These are phyloP conservation scores for Cyprinodon variegatus DNA, from an alignment of 2,113 vertebrate genomes.

Conservation along the genomic window DNA sequence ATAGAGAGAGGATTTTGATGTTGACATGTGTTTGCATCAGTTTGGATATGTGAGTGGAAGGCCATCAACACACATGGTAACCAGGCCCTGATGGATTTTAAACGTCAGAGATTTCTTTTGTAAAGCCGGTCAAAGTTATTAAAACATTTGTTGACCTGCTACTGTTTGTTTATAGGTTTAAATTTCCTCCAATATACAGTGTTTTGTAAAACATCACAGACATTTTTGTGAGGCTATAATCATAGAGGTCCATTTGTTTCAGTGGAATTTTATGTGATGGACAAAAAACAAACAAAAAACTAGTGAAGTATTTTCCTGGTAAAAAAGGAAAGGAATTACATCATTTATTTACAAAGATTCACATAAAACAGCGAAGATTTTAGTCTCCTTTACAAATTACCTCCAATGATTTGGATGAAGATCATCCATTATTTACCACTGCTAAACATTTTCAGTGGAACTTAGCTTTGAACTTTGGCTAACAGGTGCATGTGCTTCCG, in stretches of 20 bases:
- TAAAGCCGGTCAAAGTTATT: neutral
- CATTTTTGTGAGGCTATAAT: neutral
- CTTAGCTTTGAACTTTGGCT: neutral
- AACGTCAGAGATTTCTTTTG: neutral
- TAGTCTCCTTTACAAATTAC: too few species aligned
- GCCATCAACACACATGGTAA: neutral
- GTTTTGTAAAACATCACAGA: neutral
- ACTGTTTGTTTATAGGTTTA: neutral
- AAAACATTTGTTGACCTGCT: neutral
- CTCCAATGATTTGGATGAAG: too few species aligned
- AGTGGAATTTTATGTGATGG: too few species aligned
- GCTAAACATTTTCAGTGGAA: neutral
- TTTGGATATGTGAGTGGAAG: conserved; percentile 7
- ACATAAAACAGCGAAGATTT: too few species aligned
- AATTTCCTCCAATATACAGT: neutral
- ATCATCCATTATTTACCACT: too few species aligned
- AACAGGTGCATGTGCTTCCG: neutral
- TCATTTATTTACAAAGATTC: too few species aligned
- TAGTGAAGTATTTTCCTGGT: too few species aligned
- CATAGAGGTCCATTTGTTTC: too few species aligned
- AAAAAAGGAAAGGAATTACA: too few species aligned
- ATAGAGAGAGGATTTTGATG: neutral
- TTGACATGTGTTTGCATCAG: conserved; percentile 32
- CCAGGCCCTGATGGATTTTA: conserved; percentile 5
- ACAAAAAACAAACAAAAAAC: too few species aligned